Conservation (phyloP, 2,113 vertebrate genomes). For the Pseudonaja textilis region DNA sequence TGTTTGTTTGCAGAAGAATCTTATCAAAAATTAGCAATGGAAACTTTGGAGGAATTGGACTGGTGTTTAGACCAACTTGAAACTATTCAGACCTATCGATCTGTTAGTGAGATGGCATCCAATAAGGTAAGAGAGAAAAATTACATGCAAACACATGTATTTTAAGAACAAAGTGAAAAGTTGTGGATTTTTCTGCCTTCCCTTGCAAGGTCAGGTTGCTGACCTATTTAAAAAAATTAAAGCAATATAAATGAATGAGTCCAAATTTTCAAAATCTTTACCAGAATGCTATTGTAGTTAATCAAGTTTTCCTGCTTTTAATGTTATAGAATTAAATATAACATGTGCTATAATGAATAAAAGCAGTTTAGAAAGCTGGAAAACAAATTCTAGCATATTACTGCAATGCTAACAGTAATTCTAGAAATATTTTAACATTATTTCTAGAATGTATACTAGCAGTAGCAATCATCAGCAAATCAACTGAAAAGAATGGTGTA, state of each 20-base stretch:
- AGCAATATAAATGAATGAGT: background rate
- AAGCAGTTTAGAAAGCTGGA: background rate
- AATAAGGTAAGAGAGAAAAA: constrained; percentile 84
- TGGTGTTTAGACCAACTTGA: constrained; percentile 99
- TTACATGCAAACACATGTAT: background rate
- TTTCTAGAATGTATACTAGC: background rate
- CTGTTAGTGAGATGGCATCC: constrained; percentile 98
- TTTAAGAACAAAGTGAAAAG: background rate
- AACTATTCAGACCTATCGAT: constrained; percentile 97
- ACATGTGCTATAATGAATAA: background rate
- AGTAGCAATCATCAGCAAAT: background rate
- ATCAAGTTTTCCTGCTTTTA: background rate
- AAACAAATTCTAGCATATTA: background rate
- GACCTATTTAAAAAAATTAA: background rate
- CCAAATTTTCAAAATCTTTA: background rate
- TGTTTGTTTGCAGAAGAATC: constrained; percentile 95
- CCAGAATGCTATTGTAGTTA: background rate
- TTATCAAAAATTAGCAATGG: constrained; percentile 98
- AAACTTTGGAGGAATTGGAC: constrained; percentile 97
- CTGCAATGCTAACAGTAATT: background rate
- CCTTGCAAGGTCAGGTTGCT: background rate
- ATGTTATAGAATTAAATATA: background rate
- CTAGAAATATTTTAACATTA: background rate
- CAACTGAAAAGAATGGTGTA: background rate
- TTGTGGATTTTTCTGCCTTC: background rate